These are phyloP conservation scores for Galerucella nymphaeae DNA, from an alignment of 2,888 invertebrate species.

Conservation along the genomic window DNA sequence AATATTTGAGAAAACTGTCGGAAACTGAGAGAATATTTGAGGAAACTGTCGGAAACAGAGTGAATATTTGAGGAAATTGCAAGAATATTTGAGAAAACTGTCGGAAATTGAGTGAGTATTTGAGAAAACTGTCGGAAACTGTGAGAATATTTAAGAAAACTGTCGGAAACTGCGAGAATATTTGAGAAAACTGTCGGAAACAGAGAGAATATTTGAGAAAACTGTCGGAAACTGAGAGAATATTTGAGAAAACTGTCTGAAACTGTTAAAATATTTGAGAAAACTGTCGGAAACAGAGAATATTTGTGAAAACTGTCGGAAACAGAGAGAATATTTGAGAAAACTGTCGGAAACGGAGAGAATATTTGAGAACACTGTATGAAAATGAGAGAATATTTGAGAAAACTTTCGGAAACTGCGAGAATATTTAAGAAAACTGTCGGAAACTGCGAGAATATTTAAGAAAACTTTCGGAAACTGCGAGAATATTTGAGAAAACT, in stretches of 20 bases:
- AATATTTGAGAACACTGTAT: background rate
- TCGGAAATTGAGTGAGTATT: background rate
- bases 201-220: background rate
- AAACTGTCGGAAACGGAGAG: background rate
- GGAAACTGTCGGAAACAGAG: background rate
- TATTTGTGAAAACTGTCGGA: conserved; percentile 1
- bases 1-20: background rate
- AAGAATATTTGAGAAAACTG: background rate
- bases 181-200: background rate
- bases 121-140: background rate
- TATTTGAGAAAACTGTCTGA: background rate
- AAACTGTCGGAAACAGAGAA: conserved; percentile 19
- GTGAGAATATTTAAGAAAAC: background rate
- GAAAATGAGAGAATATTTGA: too few species aligned
- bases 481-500: background rate
- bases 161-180: conserved; percentile 19
- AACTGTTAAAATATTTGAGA: background rate
- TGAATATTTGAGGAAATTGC: too few species aligned
- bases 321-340: background rate
- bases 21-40: conserved; percentile 18
- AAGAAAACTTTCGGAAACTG: background rate
- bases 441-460: background rate
- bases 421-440: conserved; percentile 20
- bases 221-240: background rate
- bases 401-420: background rate